Percentiles rank a stretch among this genome's conserved stretches.
Conservation (phyloP, 2,888 invertebrate species). For the Phyto melanocephala region DNA sequence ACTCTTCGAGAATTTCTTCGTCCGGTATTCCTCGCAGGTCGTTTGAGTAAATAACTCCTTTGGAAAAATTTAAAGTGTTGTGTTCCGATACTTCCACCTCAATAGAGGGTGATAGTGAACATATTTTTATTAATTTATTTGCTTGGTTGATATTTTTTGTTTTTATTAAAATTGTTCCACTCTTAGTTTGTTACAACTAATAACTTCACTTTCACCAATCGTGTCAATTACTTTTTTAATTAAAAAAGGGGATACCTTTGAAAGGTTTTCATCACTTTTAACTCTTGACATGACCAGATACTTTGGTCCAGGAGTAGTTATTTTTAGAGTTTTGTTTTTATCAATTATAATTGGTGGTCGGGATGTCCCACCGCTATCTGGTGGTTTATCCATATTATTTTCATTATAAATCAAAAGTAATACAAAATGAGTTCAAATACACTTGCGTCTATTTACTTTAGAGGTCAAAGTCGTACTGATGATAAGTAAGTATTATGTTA, state of each 20-base stretch:
- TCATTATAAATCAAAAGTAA: no score
- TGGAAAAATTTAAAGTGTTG: background rate
- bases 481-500: no score
- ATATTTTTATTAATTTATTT: background rate
- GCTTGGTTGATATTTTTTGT: no score
- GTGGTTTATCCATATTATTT: no score
- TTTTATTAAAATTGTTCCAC: background rate
- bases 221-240: background rate
- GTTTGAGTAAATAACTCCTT: conserved; percentile 5
- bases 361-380: background rate
- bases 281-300: background rate
- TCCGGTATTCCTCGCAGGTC: conserved; percentile 10
- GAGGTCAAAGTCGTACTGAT: no score
- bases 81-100: background rate
- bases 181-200: background rate
- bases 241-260: background rate
- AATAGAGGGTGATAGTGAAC: background rate
- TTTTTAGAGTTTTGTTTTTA: background rate
- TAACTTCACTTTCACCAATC: background rate
- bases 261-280: background rate
- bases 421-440: no score
- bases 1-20: background rate
- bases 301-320: background rate
- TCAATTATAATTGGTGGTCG: background rate
- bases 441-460: no score